Evolutionary conservation across 2,888 invertebrate genomes (phyloP).

Genomic region (Omphaloscelis lunosa): DNA sequence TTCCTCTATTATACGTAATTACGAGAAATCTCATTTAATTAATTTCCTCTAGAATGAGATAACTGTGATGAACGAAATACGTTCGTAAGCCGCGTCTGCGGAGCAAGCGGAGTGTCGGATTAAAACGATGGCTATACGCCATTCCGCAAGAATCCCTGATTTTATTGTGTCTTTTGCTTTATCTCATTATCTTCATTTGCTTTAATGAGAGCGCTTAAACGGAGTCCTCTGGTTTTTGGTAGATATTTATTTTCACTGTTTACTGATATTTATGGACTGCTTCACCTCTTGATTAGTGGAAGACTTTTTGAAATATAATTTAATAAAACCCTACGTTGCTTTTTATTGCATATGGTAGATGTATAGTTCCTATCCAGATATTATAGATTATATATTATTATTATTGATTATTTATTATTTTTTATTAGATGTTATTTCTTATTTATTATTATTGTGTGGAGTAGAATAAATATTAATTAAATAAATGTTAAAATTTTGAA

Average conservation of each 20-base stretch:
- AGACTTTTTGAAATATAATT: not conserved
- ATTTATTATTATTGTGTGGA: not conserved
- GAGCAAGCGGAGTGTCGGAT: conserved; percentile 50
- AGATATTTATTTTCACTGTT: conserved; percentile 21
- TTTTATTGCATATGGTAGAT: not conserved
- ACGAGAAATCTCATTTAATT: conserved; percentile 59
- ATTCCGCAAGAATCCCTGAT: conserved; percentile 61
- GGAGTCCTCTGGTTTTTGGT: conserved; percentile 22
- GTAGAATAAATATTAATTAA: not conserved
- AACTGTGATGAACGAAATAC: conserved; percentile 58
- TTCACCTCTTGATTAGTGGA: not conserved
- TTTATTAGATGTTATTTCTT: too few species aligned
- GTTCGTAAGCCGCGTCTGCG: conserved; percentile 51
- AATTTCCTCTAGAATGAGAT: conserved; percentile 57
- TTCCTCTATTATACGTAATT: conserved; percentile 35
- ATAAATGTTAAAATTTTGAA: not conserved
- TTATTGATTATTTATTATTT: too few species aligned
- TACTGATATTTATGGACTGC: not conserved
- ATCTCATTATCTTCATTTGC: conserved; percentile 61
- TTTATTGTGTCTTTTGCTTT: conserved; percentile 60
- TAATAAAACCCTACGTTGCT: not conserved
- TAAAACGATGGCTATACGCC: conserved; percentile 56
- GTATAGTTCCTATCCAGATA: too few species aligned
- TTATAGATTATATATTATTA: too few species aligned
- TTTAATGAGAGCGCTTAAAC: conserved; percentile 56